Percentiles rank a stretch among this genome's conserved stretches.
These are phyloP conservation scores for Onychostoma macrolepis DNA, from an alignment of 2,113 vertebrate genomes.

Conservation along the genomic window DNA sequence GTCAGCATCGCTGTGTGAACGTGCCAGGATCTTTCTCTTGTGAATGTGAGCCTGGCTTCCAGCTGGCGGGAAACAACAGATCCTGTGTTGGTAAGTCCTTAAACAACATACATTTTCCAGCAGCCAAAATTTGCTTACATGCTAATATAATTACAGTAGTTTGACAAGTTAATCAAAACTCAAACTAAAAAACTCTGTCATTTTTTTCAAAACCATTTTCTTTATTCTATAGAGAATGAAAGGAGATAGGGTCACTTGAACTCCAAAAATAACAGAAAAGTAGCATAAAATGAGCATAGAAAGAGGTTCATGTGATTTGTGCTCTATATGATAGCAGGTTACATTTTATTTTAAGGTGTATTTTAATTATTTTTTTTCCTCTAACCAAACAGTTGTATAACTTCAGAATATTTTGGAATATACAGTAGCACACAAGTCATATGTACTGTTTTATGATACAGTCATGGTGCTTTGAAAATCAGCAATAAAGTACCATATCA, in stretches of 20 bases:
- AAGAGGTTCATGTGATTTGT: background rate
- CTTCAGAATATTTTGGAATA: too few relatives aligned
- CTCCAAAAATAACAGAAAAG: too few relatives aligned
- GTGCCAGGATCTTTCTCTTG: constrained; percentile 88
- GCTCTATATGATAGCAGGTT: too few relatives aligned
- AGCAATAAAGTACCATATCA: too few relatives aligned
- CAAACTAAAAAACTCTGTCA: background rate
- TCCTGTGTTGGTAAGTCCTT: constrained; percentile 86
- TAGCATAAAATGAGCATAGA: background rate
- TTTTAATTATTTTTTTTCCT: too few relatives aligned
- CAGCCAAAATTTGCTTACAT: background rate
- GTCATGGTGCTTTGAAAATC: too few relatives aligned
- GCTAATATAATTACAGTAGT: background rate
- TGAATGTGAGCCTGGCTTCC: constrained; percentile 90
- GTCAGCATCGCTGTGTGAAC: constrained; percentile 91
- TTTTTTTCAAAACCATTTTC: background rate
- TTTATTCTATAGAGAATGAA: background rate
- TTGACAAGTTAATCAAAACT: background rate
- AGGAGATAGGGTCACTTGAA: background rate
- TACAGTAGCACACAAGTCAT: too few relatives aligned
- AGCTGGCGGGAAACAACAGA: constrained; percentile 88
- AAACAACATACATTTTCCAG: background rate
- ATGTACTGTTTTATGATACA: too few relatives aligned
- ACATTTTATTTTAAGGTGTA: too few relatives aligned
- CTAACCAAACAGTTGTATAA: too few relatives aligned